Percentiles rank a stretch among this genome's conserved stretches.
phyloP scores from a whole-genome alignment of 37 sponge, comb jelly and placozoan genomes.

The Eunapius fragilis region DNA sequence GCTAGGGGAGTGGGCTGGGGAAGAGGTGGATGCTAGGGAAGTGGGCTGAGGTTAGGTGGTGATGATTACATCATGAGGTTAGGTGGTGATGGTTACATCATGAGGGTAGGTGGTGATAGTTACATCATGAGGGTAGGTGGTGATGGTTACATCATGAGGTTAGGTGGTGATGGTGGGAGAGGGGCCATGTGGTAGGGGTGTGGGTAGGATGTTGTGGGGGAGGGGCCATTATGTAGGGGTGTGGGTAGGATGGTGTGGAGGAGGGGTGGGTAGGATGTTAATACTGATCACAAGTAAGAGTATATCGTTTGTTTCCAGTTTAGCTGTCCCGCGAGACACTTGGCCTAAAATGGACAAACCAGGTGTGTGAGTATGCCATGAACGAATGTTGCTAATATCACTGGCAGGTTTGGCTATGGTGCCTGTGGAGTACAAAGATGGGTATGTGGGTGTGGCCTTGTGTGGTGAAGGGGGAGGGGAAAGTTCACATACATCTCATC shows the following conservation, averaged over 20 bases:
- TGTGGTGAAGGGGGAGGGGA: neutral
- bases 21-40: too few species aligned
- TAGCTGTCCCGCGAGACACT: slow-evolving; percentile 71
- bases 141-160: too few species aligned
- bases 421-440: slow-evolving; percentile 63
- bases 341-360: slow-evolving; percentile 84
- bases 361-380: slow-evolving; percentile 37
- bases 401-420: slow-evolving; percentile 72
- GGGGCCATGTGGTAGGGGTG: too few species aligned
- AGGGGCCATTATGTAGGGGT: too few species aligned
- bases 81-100: too few species aligned
- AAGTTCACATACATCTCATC: neutral
- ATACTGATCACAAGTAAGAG: neutral
- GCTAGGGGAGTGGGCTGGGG: too few species aligned
- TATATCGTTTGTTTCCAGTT: slow-evolving; percentile 3
- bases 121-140: too few species aligned
- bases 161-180: too few species aligned
- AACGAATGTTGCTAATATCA: neutral
- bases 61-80: too few species aligned
- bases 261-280: neutral
- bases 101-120: too few species aligned
- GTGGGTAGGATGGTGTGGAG: neutral
- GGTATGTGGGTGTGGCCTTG: slow-evolving; percentile 31
- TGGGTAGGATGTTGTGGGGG: too few species aligned
- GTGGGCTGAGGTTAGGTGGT: too few species aligned